Percentiles rank a stretch among this genome's conserved stretches.
Conservation (phyloP, 2,797 vertebrate genomes). For the Anguilla marmorata region DNA sequence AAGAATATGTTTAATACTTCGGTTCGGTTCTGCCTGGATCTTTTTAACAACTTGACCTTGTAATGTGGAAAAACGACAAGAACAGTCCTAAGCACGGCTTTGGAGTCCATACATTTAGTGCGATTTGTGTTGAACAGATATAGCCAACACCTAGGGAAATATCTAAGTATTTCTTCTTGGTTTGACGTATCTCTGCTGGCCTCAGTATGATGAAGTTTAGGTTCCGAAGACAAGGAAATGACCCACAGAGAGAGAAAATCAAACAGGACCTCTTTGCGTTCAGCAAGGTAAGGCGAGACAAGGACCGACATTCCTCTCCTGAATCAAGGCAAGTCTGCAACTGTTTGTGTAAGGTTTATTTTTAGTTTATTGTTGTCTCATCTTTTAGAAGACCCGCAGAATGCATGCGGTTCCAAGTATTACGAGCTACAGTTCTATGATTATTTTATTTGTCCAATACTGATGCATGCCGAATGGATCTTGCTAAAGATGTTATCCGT, state of each 20-base stretch:
- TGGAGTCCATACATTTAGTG: neutral
- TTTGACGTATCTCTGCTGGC: conserved; percentile 40
- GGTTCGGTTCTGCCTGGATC: neutral
- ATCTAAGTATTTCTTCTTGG: neutral
- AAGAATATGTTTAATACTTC: neutral
- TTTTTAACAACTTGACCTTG: neutral
- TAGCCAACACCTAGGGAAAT: neutral
- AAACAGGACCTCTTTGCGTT: conserved; percentile 94
- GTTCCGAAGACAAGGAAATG: conserved; percentile 91
- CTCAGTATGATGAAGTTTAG: conserved; percentile 97
- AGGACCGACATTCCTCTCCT: neutral
- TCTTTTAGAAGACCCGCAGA: neutral
- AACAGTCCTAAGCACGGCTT: neutral
- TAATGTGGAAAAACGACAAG: neutral
- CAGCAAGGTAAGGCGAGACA: conserved; percentile 81
- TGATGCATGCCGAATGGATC: too few relatives aligned
- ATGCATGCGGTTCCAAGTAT: neutral
- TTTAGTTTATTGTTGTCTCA: neutral
- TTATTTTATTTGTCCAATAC: neutral
- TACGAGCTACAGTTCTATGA: neutral
- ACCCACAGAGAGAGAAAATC: conserved; percentile 92
- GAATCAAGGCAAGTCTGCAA: neutral
- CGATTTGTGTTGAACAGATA: neutral
- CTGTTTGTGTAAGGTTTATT: neutral
- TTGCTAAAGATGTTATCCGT: neutral